Evolutionary conservation across 1,140 invertebrate genomes (phyloP), one percentile per base, ranked within the genome.

Genomic region (Wiebesia pumilae): DNA sequence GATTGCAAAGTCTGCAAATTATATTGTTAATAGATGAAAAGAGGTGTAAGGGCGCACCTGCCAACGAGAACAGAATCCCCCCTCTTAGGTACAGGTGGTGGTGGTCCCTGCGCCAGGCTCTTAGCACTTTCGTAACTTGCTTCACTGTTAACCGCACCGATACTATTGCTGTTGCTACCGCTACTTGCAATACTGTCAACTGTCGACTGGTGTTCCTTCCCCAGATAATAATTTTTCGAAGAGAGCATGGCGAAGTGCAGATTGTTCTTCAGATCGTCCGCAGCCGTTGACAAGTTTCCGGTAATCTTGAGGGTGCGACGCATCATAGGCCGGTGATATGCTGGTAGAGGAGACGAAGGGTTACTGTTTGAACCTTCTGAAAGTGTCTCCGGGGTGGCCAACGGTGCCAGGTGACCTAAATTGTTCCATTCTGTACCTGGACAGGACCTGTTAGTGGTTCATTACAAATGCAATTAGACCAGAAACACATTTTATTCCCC

Each of bases 371-470:
- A 97, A 10, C 97, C 95, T 91, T 98, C 97, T 0, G 97, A 97
- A 4, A 98, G 91, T 2, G 97, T 97, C 91, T 98, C 97, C 1
- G 97, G 97, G 43, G 97, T 97, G 2, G 97, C 97, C 35, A 98
- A 90, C 0, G 97, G 97, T 0, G 97, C 97, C 35, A 96, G 92
- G 24, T 92, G 90, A 35, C 89, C 88, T 0, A 84, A 69, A 7
- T 89, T 90, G 35, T 90, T 90, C 92, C 91, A 92, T n/a, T 91
- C 89, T 27, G 86, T 24, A 19, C 89, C 87, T 38, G 90, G 89
- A 58, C 79, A 89, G 24, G 88, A 89, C 73, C 92, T 93, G 62
- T 62, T 38, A 0, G 69, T 85, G 82, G 3, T 71, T 30, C 6
- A 0, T 21, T 38, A 21, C 33, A 33, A 38, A 38, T 21, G 3